Evolutionary conservation across 2,888 invertebrate genomes (phyloP), one percentile per base, ranked within the genome.

Genomic region (Smittia sp.): DNA sequence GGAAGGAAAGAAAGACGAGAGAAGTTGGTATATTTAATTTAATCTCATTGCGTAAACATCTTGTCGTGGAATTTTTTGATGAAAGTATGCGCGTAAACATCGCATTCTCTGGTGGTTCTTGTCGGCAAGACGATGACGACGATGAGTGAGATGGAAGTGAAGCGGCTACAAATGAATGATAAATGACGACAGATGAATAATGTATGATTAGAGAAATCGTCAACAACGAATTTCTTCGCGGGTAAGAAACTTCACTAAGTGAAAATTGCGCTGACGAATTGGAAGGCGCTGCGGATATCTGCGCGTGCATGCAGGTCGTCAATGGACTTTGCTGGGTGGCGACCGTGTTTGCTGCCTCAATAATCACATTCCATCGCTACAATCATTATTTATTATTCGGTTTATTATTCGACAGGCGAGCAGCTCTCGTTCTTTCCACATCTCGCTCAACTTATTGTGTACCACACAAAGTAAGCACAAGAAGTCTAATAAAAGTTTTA

Each of bases 301-400:
- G 22, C n/a, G 58, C 58, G 6, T 22, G n/a, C 58, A 58, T 58
- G 9, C 18, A 58, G 58, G n/a, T n/a, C n/a, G n/a, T n/a, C n/a
- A n/a, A n/a, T n/a, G n/a, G n/a, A n/a, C n/a, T n/a, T 18, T 58
- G n/a, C 20, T 63, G 63, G 63, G 63, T 63, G 63, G 63, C 63
- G 27, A 20, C 27, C n/a, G 13, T 63, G 63, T 63, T 63, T 63
- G 63, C 27, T 27, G 63, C 27, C 27, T 63, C 20, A 63, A 63
- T 63, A 63, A 63, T 63, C 63, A 27, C 63, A 63, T 27, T 63
- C 25, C 27, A n/a, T 63, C 63, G 1, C 27, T 24, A 11, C 24
- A 22, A 63, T 13, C 63, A 27, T 63, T 63, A 63, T 63, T 63
- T 27, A n/a, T n/a, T n/a, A 58, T 58, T 22, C 58, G n/a, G 46